These are phyloP conservation scores for Apostichopus parvimensis DNA, from an alignment of 35 echinoderm and acorn worm genomes.

Conservation along the genomic window DNA sequence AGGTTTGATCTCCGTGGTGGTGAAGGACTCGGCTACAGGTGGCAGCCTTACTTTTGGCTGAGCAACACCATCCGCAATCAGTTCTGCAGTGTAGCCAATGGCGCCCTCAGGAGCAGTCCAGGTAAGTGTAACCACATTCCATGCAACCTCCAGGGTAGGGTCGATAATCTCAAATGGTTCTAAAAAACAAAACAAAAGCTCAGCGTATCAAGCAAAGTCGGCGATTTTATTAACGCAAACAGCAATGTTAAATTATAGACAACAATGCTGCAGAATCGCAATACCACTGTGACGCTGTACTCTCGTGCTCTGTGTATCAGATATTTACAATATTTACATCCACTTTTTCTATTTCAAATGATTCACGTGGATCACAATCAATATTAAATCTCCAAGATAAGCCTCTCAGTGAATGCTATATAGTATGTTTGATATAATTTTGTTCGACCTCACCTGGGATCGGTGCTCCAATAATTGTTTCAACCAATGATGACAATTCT, in stretches of 20 bases:
- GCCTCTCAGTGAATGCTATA: too few relatives aligned
- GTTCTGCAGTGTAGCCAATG: not conserved
- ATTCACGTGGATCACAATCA: too few relatives aligned
- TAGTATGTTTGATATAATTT: not conserved
- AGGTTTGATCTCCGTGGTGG: not conserved
- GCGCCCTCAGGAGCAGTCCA: slow-evolving; percentile 21
- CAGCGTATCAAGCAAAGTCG: too few relatives aligned
- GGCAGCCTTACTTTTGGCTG: not conserved
- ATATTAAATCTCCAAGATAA: too few relatives aligned
- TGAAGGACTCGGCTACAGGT: slow-evolving; percentile 13
- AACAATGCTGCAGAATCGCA: too few relatives aligned
- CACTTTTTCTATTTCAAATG: too few relatives aligned
- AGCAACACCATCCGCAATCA: not conserved
- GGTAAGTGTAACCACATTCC: slow-evolving; percentile 6
- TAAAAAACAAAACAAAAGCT: not conserved
- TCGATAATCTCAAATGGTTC: slow-evolving; percentile 10
- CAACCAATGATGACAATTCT: not conserved
- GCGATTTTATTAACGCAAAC: too few relatives aligned
- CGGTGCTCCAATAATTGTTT: slow-evolving; percentile 11
- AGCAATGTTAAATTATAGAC: too few relatives aligned
- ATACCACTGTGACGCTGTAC: too few relatives aligned
- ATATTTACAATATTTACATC: too few relatives aligned
- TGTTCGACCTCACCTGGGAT: not conserved
- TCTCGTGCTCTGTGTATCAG: too few relatives aligned
- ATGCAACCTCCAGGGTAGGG: not conserved